Percentiles rank a stretch among this genome's conserved stretches.
Conservation (phyloP, 2,797 vertebrate species). For the Syngnathus acus region DNA sequence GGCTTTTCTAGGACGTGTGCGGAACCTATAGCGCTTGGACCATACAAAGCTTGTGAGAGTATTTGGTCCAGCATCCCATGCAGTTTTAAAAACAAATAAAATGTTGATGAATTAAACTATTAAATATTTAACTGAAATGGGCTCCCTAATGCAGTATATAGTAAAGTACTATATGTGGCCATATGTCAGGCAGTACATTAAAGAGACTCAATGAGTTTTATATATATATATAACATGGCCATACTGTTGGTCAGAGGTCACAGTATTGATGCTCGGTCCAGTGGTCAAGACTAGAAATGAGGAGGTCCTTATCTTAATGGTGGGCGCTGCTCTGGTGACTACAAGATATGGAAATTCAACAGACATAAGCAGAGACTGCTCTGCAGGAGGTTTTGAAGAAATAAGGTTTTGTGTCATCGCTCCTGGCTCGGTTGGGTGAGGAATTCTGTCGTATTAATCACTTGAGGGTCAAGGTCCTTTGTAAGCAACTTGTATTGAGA, state of each 20-base stretch:
- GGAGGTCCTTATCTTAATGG: background rate
- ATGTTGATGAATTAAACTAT: background rate
- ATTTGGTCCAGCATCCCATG: background rate
- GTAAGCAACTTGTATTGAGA: background rate
- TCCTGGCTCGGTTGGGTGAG: too few species aligned
- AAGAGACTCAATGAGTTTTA: background rate
- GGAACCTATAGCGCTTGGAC: background rate
- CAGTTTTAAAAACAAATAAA: background rate
- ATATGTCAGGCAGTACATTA: background rate
- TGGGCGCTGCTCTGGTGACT: constrained; percentile 1
- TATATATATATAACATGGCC: background rate
- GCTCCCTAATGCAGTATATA: background rate
- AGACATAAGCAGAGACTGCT: background rate
- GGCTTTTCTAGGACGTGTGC: background rate
- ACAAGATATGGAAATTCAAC: constrained; percentile 1
- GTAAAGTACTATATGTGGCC: background rate
- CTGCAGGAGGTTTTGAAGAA: background rate
- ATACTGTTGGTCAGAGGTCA: background rate
- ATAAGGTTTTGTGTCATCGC: background rate
- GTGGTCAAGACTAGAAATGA: constrained; percentile 3
- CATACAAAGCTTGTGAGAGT: background rate
- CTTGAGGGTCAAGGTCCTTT: background rate
- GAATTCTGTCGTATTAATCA: background rate
- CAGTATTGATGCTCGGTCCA: background rate
- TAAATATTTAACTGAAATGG: background rate